Percentiles rank a stretch among this genome's conserved stretches.
phyloP scores from a whole-genome alignment of 2,888 invertebrate species.

The Macaria notata region DNA sequence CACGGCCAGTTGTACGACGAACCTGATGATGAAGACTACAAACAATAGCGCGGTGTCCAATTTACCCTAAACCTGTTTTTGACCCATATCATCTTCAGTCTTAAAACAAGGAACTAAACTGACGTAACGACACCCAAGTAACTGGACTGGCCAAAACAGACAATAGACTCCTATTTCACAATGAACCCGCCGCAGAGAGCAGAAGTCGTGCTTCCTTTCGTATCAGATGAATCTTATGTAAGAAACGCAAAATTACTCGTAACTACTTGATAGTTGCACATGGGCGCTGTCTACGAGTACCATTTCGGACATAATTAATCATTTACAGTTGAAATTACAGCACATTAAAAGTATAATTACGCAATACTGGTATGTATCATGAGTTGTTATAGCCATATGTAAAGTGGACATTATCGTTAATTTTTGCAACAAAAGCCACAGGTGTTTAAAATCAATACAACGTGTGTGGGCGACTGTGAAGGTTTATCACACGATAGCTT shows the following conservation, averaged over 20 bases:
- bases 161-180: constrained; percentile 31
- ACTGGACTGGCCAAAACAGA: constrained; percentile 24
- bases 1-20: constrained; percentile 11
- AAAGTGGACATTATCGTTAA: constrained; percentile 18
- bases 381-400: constrained; percentile 18
- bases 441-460: constrained; percentile 38
- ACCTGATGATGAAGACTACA: constrained; percentile 22
- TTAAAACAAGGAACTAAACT: constrained; percentile 46
- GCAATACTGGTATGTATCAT: constrained; percentile 5
- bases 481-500: constrained; percentile 26
- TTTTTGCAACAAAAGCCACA: constrained; percentile 35
- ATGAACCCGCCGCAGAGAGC: constrained; percentile 33
- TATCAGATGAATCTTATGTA: constrained; percentile 42
- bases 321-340: constrained; percentile 3
- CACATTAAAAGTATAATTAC: constrained; percentile 8
- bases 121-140: constrained; percentile 41
- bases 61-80: constrained; percentile 47
- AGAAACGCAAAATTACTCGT: constrained; percentile 30
- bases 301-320: constrained; percentile 9
- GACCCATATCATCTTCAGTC: constrained; percentile 39
- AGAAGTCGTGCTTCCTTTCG: constrained; percentile 35
- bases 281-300: not conserved
- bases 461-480: constrained; percentile 37
- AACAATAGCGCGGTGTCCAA: constrained; percentile 25
- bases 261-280: not conserved